These are phyloP conservation scores for Drosophila pseudoananassae DNA, from an alignment of 1,140 invertebrate genomes.

Conservation along the genomic window DNA sequence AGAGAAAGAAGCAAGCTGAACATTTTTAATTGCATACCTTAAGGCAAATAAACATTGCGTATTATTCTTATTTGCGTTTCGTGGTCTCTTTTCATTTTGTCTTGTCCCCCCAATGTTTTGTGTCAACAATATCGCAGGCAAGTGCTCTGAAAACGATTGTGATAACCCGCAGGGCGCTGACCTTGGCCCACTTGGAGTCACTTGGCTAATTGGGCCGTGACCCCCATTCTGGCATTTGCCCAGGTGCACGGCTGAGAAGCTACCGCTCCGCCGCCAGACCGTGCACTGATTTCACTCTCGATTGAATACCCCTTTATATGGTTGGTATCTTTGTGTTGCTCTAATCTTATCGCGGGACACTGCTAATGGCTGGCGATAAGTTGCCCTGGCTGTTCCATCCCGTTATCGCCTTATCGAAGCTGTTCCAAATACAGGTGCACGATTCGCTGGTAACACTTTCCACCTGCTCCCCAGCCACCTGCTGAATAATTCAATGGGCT, in stretches of 20 bases:
- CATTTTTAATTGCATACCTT: constrained; percentile 62
- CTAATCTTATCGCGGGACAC: constrained; percentile 52
- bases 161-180: constrained; percentile 8
- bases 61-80: constrained; percentile 51
- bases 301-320: constrained; percentile 31
- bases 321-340: constrained; percentile 8
- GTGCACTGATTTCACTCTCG: constrained; percentile 56
- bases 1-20: constrained; percentile 44
- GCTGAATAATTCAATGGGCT: constrained; percentile 72
- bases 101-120: constrained; percentile 26
- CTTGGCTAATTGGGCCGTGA: constrained; percentile 25
- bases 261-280: constrained; percentile 24
- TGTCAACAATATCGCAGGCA: constrained; percentile 2
- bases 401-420: constrained; percentile 29
- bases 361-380: constrained; percentile 62
- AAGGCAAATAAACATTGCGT: constrained; percentile 67
- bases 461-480: not conserved
- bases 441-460: constrained; percentile 31
- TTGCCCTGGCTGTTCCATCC: constrained; percentile 3
- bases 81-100: constrained; percentile 65
- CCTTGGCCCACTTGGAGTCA: constrained; percentile 26
- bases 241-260: not conserved
- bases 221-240: not conserved
- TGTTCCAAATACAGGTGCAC: constrained; percentile 21
- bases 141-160: constrained; percentile 9